Evolutionary conservation across 2,797 vertebrate genomes (phyloP), one percentile per base, ranked within the genome.

Genomic region (Nasua narica): DNA sequence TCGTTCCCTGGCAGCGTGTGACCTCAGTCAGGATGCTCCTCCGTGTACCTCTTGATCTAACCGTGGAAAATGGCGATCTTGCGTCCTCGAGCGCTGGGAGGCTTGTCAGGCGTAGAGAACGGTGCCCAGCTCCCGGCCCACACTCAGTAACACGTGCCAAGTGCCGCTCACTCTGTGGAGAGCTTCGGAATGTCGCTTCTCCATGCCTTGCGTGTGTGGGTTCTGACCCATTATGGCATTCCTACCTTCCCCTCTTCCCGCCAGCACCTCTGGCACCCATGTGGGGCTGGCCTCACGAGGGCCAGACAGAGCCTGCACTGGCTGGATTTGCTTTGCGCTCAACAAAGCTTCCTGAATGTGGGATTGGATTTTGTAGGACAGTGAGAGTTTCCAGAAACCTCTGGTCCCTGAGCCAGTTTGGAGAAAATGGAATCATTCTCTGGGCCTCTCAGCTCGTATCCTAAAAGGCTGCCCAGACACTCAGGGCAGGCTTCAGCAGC

Each of bases 361-460:
- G 37, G 46, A 35, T 50, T 89, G 85, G 90, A 90, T 95, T 97
- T 72, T 81, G 69, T 82, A 95, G 95, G 90, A 83, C 5, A 40
- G 58, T 91, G 95, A 94, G 69, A 88, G 82, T 90, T 96, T 97
- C 93, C 85, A 90, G 96, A 96, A 96, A 60, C 85, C 87, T 90
- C 82, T 72, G 90, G 87, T 93, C 87, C 0, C 0, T 94, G 92
- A 94, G 74, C 96, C 95, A 86, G 18, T 96, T 81, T 87, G 95
- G 90, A 95, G 96, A 90, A 96, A 97, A 97, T 91, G 0, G 85
- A 94, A 94, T 92, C 90, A n/a, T 90, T 95, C 86, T 67, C 86
- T 11, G 40, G 60, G 96, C 91, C 86, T 97, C 74, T 96, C 48
- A 9, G 93, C 94, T 97, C 0, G 0, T 12, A 23, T 97, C 90